Evolutionary conservation across 2,888 invertebrate genomes (phyloP).

Genomic region (Drosophila mettleri): DNA sequence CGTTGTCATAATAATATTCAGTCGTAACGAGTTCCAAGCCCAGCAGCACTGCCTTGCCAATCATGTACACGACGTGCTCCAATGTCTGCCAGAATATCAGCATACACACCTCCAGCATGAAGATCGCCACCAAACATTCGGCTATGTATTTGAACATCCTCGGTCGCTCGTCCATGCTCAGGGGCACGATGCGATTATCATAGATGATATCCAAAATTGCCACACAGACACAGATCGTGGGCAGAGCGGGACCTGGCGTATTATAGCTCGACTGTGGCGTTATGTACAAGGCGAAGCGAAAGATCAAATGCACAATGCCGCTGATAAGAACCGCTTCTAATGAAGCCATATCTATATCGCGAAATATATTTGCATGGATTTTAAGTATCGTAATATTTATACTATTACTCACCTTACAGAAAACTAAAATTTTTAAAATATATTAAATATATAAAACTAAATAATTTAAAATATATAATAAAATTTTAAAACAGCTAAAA

Average conservation of each 20-base stretch:
- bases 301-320: conserved; percentile 22
- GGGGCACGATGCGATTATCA: conserved; percentile 24
- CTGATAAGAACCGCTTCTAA: conserved; percentile 17
- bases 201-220: conserved; percentile 36
- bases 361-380: no score
- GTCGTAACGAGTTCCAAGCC: neutral
- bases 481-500: neutral
- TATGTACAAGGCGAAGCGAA: conserved; percentile 7
- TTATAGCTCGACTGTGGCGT: neutral
- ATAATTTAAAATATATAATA: no score
- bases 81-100: conserved; percentile 30
- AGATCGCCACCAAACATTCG: conserved; percentile 26
- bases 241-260: conserved; percentile 3
- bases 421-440: neutral
- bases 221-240: conserved; percentile 15
- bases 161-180: neutral
- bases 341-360: conserved; percentile 20
- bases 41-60: neutral
- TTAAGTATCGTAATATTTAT: no score
- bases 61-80: neutral
- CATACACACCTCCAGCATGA: conserved; percentile 32
- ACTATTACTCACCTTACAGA: neutral
- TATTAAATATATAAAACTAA: no score
- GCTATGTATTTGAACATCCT: neutral
- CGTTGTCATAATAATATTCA: neutral